A percentile compares a stretch with the other conserved stretches of the same genome.
Evolutionary conservation across 1,140 invertebrate species (phyloP).

Genomic region (Macrostomum lignano): DNA sequence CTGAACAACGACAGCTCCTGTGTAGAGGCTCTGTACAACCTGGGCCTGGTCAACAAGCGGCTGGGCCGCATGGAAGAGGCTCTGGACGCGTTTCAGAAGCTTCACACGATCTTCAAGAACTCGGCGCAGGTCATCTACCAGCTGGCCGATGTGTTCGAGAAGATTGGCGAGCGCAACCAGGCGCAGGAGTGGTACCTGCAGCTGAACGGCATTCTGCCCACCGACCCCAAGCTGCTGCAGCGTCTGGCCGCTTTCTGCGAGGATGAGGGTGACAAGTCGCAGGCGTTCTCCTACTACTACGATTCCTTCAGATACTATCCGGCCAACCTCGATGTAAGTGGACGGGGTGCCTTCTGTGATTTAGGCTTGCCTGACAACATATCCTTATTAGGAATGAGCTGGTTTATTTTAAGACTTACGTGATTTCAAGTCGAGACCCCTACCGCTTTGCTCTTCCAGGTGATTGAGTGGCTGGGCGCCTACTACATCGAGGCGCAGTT

Average conservation of each 20-base stretch:
- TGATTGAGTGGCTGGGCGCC: slow-evolving; percentile 52
- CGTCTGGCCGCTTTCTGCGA: slow-evolving; percentile 59
- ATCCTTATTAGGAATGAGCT: slow-evolving; percentile 2
- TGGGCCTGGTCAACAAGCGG: slow-evolving; percentile 40
- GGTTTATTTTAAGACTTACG: slow-evolving; percentile 4
- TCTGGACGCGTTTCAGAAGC: slow-evolving; percentile 48
- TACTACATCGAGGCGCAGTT: slow-evolving; percentile 65
- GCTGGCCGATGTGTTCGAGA: slow-evolving; percentile 39
- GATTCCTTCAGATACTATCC: slow-evolving; percentile 28
- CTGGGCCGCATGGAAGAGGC: slow-evolving; percentile 42
- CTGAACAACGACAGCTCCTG: slow-evolving; percentile 50
- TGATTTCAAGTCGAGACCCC: slow-evolving; percentile 1
- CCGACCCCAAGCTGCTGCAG: slow-evolving; percentile 48
- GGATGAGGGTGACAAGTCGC: slow-evolving; percentile 52
- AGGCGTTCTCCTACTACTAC: slow-evolving; percentile 63
- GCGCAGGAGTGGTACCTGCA: slow-evolving; percentile 32
- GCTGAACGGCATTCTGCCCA: slow-evolving; percentile 47
- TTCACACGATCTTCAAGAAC: slow-evolving; percentile 43
- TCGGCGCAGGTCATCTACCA: slow-evolving; percentile 58
- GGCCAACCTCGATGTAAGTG: not conserved
- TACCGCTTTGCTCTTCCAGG: too few species aligned
- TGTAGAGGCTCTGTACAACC: slow-evolving; percentile 65
- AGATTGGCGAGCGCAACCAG: slow-evolving; percentile 5
- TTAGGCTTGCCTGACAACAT: too few species aligned
- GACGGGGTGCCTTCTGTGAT: too few species aligned